Conservation (phyloP, 1,140 invertebrate species). For the Anastatus disparis region DNA sequence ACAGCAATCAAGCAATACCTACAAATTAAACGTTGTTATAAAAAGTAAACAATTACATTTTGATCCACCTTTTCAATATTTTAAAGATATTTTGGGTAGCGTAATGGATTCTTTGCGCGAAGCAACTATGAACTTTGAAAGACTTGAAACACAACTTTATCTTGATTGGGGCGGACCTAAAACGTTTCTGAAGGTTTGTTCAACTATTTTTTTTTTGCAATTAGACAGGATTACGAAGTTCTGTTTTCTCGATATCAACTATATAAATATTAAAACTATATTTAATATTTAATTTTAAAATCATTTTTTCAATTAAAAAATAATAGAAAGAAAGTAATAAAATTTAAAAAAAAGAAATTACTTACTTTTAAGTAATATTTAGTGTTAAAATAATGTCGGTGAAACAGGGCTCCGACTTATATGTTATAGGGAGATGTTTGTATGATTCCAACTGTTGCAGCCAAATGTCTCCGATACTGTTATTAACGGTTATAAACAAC, state of each 20-base stretch:
- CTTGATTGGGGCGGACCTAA: conserved; percentile 68
- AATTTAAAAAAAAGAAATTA: too few relatives aligned
- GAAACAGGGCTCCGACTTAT: background rate
- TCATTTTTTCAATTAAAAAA: conserved; percentile 22
- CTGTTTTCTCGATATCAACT: too few relatives aligned
- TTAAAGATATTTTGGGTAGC: conserved; percentile 76
- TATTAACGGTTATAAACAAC: conserved; percentile 65
- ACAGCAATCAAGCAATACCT: conserved; percentile 52
- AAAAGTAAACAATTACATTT: conserved; percentile 78
- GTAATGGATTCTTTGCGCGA: conserved; percentile 79
- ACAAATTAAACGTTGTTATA: conserved; percentile 78
- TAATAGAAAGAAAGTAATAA: too few relatives aligned
- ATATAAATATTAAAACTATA: conserved; percentile 6
- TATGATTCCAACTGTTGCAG: conserved; percentile 46
- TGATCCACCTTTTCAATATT: conserved; percentile 81
- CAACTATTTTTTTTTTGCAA: background rate
- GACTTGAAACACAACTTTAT: conserved; percentile 79
- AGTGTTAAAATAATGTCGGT: background rate
- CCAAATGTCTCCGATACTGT: conserved; percentile 43
- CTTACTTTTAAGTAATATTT: too few relatives aligned
- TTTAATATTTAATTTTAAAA: background rate
- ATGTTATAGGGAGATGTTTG: background rate
- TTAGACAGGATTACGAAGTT: too few relatives aligned
- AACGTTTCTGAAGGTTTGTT: conserved; percentile 66
- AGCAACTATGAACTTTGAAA: conserved; percentile 75